Base-by-base conservation (phyloP, 2,888 invertebrate genomes). In the Syrphus vitripennis region DNA sequence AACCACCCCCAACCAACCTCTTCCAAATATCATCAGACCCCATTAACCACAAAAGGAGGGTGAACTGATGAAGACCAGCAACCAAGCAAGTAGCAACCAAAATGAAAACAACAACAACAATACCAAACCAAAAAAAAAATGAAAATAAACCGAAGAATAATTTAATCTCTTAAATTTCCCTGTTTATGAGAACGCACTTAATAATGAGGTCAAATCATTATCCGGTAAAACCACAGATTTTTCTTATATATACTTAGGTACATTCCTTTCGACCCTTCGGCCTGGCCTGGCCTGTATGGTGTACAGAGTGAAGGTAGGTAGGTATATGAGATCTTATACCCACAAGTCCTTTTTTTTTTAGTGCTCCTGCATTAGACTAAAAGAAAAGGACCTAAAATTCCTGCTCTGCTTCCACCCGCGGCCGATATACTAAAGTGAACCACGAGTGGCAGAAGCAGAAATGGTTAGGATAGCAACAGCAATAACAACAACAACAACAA, bases 161-260 rank as follows among this genome's bases (percentile, higher is more conserved):
- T 72, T 84, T 77, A 84, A 81, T 84, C 84, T 84, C 67, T 77
- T 81, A 84, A 81, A 84, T 84, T 84, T 77, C 45, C 55, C 76
- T 84, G 84, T 84, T 84, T 81, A 84, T 81, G 72, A 81, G 77
- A 74, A 86, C 86, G 82, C 86, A 86, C 86, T 86, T 82, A 77
- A 86, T 82, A 86, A 86, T 86, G 86, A 82, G 86, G 82, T 82
- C 86, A 86, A 86, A 86, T 86, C 86, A 86, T 86, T 86, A 86
- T 82, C 74, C 86, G 53, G 59, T 69, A 72, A 61, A 81, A 84
- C 81, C 84, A 76, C 84, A 81, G 65, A 79, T 81, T 70, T 71
- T 80, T 59, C 72, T 31, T 42, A n/a, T n/a, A n/a, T n/a, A n/a
- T n/a, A n/a, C n/a, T n/a, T n/a, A n/a, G n/a, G n/a, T n/a, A 24